phyloP scores from a whole-genome alignment of 2,113 vertebrate species.

The Sturnus vulgaris region DNA sequence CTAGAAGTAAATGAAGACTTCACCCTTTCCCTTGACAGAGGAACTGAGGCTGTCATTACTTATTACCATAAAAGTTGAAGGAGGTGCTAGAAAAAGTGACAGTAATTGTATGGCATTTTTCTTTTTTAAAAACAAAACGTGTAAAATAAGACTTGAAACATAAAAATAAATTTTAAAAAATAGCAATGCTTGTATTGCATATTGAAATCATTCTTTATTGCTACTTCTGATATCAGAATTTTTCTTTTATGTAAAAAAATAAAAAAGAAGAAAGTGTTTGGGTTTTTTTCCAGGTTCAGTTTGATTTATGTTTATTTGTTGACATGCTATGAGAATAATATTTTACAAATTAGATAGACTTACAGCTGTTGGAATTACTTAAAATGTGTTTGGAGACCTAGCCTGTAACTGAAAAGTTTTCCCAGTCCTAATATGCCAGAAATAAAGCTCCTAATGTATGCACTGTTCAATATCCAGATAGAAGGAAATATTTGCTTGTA shows the following conservation, averaged over 20 bases:
- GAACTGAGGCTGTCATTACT: neutral
- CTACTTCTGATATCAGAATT: neutral
- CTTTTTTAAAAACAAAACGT: neutral
- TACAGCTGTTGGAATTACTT: neutral
- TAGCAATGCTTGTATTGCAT: neutral
- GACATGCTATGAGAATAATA: neutral
- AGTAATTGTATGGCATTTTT: neutral
- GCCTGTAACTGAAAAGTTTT: neutral
- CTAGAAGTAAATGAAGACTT: conserved; percentile 37
- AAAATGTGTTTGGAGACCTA: neutral
- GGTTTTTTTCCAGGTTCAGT: neutral
- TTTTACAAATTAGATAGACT: neutral
- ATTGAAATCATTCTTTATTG: neutral
- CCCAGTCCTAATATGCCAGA: neutral
- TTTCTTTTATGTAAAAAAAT: neutral
- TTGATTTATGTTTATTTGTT: conserved; percentile 12
- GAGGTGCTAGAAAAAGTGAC: neutral
- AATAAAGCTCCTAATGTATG: neutral
- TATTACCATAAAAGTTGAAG: neutral
- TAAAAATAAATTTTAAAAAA: neutral
- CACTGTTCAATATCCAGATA: neutral
- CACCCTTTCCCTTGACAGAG: neutral
- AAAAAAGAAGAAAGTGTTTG: neutral
- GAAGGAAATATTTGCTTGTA: neutral
- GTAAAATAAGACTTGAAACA: neutral